Base-by-base conservation (phyloP, 2,797 vertebrate genomes). In the Pterois miles region DNA sequence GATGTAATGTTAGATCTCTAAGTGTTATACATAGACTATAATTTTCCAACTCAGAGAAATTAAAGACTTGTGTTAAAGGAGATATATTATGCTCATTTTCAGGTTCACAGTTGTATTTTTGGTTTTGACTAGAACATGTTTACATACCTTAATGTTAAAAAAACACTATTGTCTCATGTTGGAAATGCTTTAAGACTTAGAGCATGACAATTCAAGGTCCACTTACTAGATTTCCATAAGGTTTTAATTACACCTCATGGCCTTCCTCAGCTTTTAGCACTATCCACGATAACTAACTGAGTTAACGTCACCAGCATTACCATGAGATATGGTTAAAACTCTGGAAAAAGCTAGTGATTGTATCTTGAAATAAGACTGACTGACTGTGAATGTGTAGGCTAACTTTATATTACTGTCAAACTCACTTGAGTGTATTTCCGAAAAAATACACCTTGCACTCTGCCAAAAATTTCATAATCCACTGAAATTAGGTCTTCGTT, bases 401-500 rank as follows among this genome's bases (percentile, higher is more conserved):
- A 23, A 56, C 27, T 11, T 10, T 65, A 4, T 36, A 6, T 63
- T 23, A 36, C 53, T 68, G 48, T 52, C 11, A 69, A 74, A 93
- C 91, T 84, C 92, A 98, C 98, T 96, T 99, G 97, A 0, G 98
- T 98, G 91, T 97, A 96, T 92, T 99, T 99, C 77, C 97, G 96
- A 90, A 99, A 99, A 93, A 99, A 99, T 63, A 99, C 98, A 36
- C 97, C 97, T 93, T 99, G 98, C 62, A 99, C 98, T 88, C 87
- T 97, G 56, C 98, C 98, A 90, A 85, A 96, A 77, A 98, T 89
- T 88, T 99, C 97, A 88, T 97, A 99, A 85, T 99, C 96, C 93
- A 99, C 95, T 4, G 97, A 97, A 50, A 98, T 23, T 2, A 98
- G 81, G 0, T 94, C 94, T 70, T 94, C 94, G 70, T 88, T 90